Evolutionary conservation across 2,888 invertebrate species (phyloP).

Genomic region (Polietes domitor): DNA sequence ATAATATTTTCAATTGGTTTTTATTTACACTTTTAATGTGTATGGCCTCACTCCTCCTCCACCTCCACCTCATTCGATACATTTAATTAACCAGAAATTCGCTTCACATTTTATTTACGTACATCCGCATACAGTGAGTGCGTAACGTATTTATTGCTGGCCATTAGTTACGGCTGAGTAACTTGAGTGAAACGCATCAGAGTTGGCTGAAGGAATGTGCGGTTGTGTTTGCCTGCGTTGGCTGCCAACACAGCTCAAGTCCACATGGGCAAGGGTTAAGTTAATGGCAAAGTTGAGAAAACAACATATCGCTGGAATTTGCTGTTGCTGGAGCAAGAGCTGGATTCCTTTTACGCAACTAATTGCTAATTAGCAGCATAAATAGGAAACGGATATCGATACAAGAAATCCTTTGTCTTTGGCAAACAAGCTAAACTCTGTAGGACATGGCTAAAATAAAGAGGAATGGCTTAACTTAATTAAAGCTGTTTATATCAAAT

Average conservation of each 20-base stretch:
- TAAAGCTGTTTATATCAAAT: background rate
- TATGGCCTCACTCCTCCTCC: background rate
- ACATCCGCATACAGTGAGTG: background rate
- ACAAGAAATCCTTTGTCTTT: background rate
- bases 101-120: background rate
- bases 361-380: constrained; percentile 8
- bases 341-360: background rate
- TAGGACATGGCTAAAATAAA: background rate
- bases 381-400: background rate
- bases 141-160: background rate
- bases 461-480: background rate
- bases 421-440: background rate
- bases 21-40: background rate
- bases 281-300: background rate
- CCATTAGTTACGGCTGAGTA: background rate
- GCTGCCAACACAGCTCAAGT: too few relatives aligned
- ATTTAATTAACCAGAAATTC: background rate
- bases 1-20: background rate
- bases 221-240: too few relatives aligned
- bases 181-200: background rate
- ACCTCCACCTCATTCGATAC: background rate
- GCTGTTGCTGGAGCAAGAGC: background rate
- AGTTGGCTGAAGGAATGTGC: background rate
- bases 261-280: too few relatives aligned
- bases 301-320: background rate